Evolutionary conservation across 2,113 vertebrate genomes (phyloP).

Genomic region (Morone saxatilis): DNA sequence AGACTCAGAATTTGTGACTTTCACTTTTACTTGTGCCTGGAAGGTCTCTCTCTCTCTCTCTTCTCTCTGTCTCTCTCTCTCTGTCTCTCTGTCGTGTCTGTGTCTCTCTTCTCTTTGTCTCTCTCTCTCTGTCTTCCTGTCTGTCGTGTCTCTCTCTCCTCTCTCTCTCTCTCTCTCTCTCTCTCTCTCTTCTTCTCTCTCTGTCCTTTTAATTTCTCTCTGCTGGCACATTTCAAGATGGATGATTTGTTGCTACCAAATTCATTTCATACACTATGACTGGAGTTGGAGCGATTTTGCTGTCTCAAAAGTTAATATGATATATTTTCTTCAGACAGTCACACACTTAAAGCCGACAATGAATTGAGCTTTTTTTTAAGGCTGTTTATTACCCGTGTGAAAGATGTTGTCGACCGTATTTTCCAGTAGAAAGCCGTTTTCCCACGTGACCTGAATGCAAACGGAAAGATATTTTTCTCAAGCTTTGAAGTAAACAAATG

Average conservation of each 20-base stretch:
- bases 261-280: neutral
- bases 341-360: neutral
- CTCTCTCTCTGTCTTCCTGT: neutral
- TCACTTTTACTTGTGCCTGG: neutral
- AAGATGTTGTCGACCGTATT: neutral
- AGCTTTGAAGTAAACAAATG: slow-evolving; percentile 56
- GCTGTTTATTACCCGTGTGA: neutral
- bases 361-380: neutral
- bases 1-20: neutral
- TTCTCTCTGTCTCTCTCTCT: no score
- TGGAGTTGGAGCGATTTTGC: neutral
- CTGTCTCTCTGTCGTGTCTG: no score
- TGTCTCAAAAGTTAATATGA: neutral
- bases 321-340: neutral
- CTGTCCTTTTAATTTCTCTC: neutral
- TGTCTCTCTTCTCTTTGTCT: no score
- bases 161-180: no score
- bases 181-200: no score
- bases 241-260: neutral
- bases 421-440: neutral
- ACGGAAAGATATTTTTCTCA: slow-evolving; percentile 19
- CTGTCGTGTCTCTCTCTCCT: no score
- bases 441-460: slow-evolving; percentile 34
- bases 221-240: neutral
- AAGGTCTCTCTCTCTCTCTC: neutral